These are phyloP conservation scores for Equus przewalskii DNA, from an alignment of 2,113 vertebrate genomes.

Conservation along the genomic window DNA sequence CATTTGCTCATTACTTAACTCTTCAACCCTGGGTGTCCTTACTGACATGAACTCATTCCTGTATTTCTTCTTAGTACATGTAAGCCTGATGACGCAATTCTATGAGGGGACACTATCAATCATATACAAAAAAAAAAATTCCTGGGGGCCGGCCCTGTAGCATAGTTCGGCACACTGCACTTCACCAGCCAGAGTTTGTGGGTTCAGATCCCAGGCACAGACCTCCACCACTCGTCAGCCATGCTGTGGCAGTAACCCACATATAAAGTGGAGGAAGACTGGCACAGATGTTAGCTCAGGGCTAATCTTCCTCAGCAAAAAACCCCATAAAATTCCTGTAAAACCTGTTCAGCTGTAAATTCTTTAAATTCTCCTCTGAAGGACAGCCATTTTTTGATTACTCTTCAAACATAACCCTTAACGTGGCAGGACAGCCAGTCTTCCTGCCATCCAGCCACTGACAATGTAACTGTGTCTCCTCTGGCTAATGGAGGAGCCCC, in stretches of 20 bases:
- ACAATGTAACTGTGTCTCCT: background rate
- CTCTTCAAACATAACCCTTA: background rate
- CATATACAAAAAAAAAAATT: too few relatives aligned
- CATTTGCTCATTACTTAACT: background rate
- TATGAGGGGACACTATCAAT: background rate
- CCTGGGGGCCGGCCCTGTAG: too few relatives aligned
- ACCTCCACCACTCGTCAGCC: too few relatives aligned
- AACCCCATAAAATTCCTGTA: background rate
- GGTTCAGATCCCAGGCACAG: too few relatives aligned
- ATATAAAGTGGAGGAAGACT: too few relatives aligned
- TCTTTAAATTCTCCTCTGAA: constrained; percentile 25
- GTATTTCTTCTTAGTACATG: background rate
- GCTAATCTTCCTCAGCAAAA: too few relatives aligned
- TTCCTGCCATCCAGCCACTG: background rate
- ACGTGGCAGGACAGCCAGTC: background rate
- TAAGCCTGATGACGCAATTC: background rate
- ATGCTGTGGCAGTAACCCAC: too few relatives aligned
- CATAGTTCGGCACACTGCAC: too few relatives aligned
- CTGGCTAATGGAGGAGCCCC: background rate
- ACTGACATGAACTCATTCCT: background rate
- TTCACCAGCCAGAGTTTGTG: too few relatives aligned
- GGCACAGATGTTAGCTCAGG: too few relatives aligned
- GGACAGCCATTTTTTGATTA: background rate
- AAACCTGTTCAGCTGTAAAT: background rate
- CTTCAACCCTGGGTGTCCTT: background rate